Percentiles rank a stretch among this genome's conserved stretches.
Evolutionary conservation across 2,888 invertebrate genomes (phyloP).

Genomic region (Perizoma affinitatum): DNA sequence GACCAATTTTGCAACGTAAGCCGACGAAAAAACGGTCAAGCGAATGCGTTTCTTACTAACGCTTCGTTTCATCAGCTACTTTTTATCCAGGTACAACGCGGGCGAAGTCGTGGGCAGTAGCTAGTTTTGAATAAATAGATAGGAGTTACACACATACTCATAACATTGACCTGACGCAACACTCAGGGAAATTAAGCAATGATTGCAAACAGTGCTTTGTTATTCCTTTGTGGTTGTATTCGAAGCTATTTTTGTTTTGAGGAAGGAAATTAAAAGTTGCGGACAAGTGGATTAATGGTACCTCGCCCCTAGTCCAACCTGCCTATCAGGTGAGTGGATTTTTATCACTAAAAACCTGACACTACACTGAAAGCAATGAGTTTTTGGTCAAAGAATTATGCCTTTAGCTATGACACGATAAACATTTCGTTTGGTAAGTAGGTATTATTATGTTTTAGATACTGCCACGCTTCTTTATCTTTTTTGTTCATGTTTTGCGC

Average conservation of each 20-base stretch:
- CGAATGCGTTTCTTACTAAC: no score
- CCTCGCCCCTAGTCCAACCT: slow-evolving; percentile 14
- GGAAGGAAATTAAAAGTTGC: slow-evolving; percentile 52
- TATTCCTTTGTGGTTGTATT: slow-evolving; percentile 31
- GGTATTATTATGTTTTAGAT: no score
- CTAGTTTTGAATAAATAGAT: no score
- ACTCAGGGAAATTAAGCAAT: slow-evolving; percentile 49
- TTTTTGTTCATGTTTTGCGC: no score
- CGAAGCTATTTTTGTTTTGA: slow-evolving; percentile 42
- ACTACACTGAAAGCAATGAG: slow-evolving; percentile 15
- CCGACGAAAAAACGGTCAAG: no score
- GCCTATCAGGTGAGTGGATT: slow-evolving; percentile 19
- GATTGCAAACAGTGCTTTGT: slow-evolving; percentile 38
- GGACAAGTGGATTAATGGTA: slow-evolving; percentile 43
- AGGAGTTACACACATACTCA: not conserved
- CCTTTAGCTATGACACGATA: slow-evolving; percentile 3
- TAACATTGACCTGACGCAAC: slow-evolving; percentile 42
- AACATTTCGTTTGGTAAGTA: no score
- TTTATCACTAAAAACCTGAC: slow-evolving; percentile 15
- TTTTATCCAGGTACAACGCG: no score
- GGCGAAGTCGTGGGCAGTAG: no score
- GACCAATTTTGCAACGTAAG: no score
- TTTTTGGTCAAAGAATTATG: slow-evolving; percentile 12
- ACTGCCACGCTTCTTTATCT: not conserved
- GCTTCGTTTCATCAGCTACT: no score